Conservation (phyloP, 2,888 invertebrate genomes). For the Scaptomyza reducta region DNA sequence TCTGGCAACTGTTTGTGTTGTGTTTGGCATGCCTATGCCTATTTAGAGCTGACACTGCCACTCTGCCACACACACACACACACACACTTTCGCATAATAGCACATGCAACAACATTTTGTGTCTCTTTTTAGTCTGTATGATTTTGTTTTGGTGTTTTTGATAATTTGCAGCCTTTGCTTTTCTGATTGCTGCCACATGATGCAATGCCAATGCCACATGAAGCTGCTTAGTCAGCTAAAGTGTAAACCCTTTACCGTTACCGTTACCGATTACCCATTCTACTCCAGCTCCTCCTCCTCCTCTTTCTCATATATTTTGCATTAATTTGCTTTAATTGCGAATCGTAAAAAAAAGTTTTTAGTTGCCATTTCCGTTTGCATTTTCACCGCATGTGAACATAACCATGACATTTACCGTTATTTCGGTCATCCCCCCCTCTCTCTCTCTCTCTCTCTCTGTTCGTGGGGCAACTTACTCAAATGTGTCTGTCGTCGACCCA, state of each 20-base stretch:
- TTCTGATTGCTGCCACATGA: slow-evolving; percentile 62
- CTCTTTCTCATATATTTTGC: slow-evolving; percentile 42
- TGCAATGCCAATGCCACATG: slow-evolving; percentile 9
- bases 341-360: slow-evolving; percentile 53
- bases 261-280: too few species aligned
- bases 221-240: slow-evolving; percentile 22
- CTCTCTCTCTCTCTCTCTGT: neutral
- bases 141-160: slow-evolving; percentile 58
- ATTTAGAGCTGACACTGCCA: slow-evolving; percentile 9
- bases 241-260: neutral
- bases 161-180: slow-evolving; percentile 64
- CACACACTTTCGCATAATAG: slow-evolving; percentile 10
- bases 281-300: neutral
- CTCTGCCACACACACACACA: neutral
- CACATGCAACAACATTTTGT: slow-evolving; percentile 19
- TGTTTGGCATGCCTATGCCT: slow-evolving; percentile 16
- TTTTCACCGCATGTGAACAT: slow-evolving; percentile 81
- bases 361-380: slow-evolving; percentile 69
- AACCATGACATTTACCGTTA: slow-evolving; percentile 82
- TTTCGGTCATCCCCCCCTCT: slow-evolving; percentile 20
- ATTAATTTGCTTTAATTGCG: slow-evolving; percentile 72
- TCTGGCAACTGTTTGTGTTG: slow-evolving; percentile 27
- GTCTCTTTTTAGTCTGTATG: slow-evolving; percentile 29
- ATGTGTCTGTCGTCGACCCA: slow-evolving; percentile 38
- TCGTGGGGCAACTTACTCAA: slow-evolving; percentile 26